These are phyloP conservation scores for Dorcus hopei DNA, from an alignment of 2,888 invertebrate genomes.

Conservation along the genomic window DNA sequence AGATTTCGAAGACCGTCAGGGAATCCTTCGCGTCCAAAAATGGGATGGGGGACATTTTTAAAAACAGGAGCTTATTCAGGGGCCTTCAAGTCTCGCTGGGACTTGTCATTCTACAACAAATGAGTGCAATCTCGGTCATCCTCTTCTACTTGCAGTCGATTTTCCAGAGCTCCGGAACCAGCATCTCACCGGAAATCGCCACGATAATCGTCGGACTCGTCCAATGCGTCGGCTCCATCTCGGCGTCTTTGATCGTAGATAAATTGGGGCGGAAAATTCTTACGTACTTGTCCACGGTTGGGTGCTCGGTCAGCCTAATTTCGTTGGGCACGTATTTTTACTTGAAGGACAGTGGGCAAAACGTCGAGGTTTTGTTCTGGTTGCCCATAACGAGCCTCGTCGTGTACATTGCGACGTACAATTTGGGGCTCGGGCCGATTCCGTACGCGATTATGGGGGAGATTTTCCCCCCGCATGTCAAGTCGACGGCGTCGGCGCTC, in stretches of 20 bases:
- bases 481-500: constrained; percentile 68
- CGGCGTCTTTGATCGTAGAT: constrained; percentile 77
- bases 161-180: constrained; percentile 64
- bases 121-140: constrained; percentile 77
- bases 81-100: constrained; percentile 68
- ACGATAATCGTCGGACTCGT: constrained; percentile 74
- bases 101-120: constrained; percentile 66
- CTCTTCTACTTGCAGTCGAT: constrained; percentile 74
- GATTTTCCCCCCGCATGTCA: constrained; percentile 72
- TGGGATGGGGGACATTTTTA: constrained; percentile 46
- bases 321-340: constrained; percentile 58
- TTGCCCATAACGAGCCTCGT: constrained; percentile 69
- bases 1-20: constrained; percentile 50
- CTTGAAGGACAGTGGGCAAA: constrained; percentile 51
- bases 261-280: constrained; percentile 68
- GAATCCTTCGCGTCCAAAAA: constrained; percentile 48
- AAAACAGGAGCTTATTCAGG: constrained; percentile 68
- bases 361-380: constrained; percentile 51
- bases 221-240: constrained; percentile 66
- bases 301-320: constrained; percentile 64
- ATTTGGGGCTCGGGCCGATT: constrained; percentile 70
- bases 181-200: constrained; percentile 58
- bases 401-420: constrained; percentile 69
- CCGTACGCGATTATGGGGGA: constrained; percentile 80
- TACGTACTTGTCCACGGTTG: constrained; percentile 64